phyloP scores from a whole-genome alignment of 2,888 invertebrate genomes.

The Microctonus brassicae region DNA sequence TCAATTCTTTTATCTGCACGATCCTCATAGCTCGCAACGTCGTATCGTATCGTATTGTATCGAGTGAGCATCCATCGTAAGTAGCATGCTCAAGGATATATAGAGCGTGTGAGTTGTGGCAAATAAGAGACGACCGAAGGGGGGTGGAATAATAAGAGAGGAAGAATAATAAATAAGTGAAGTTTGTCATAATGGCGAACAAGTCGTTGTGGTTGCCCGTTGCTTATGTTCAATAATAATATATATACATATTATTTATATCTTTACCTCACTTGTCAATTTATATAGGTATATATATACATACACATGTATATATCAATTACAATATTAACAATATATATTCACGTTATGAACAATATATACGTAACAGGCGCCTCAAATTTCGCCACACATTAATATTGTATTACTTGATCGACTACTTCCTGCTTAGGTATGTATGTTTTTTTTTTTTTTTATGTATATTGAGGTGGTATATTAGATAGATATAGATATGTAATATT shows the following conservation, averaged over 20 bases:
- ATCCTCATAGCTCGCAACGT: slow-evolving; percentile 54
- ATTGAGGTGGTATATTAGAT: background rate
- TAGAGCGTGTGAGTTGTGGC: background rate
- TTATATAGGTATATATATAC: no score
- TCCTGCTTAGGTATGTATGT: slow-evolving; percentile 14
- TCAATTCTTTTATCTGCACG: slow-evolving; percentile 65
- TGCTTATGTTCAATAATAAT: background rate
- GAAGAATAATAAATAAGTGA: background rate
- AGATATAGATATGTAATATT: background rate
- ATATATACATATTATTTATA: background rate
- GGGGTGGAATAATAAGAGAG: background rate
- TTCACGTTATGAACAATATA: slow-evolving; percentile 4
- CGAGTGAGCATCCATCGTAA: slow-evolving; percentile 70
- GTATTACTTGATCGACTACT: slow-evolving; percentile 21
- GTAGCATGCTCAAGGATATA: slow-evolving; percentile 59
- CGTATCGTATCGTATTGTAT: slow-evolving; percentile 54
- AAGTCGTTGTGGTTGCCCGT: slow-evolving; percentile 1
- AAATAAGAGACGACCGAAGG: slow-evolving; percentile 16
- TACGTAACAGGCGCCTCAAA: slow-evolving; percentile 4
- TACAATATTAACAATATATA: background rate
- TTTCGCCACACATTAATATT: slow-evolving; percentile 14
- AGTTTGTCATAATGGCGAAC: slow-evolving; percentile 19
- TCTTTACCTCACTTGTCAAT: background rate
- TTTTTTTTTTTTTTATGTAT: background rate
- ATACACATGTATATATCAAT: background rate